A percentile compares a stretch with the other conserved stretches of the same genome.
These are phyloP conservation scores for Gymnoscopelus braueri DNA, from an alignment of 2,797 vertebrate genomes.

Conservation along the genomic window DNA sequence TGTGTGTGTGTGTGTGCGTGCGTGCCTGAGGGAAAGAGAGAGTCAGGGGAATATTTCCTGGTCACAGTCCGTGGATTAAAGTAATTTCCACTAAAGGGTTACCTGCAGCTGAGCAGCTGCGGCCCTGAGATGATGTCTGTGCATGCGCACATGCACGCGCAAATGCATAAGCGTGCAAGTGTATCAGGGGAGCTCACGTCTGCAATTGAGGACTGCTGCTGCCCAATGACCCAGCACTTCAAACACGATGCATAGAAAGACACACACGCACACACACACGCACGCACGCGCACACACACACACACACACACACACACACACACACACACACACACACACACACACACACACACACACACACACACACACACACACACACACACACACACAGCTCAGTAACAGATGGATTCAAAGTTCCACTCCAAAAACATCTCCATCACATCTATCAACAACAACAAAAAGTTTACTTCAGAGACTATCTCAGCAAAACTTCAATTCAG, in stretches of 20 bases:
- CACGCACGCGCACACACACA: constrained; percentile 20
- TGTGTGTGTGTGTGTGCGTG: constrained; percentile 2
- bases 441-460: no score
- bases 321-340: no score
- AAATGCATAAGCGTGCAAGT: background rate
- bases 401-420: no score
- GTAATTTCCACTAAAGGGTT: constrained; percentile 78
- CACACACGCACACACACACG: constrained; percentile 5
- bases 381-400: no score
- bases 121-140: constrained; percentile 44
- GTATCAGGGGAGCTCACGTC: background rate
- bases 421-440: no score
- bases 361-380: constrained; percentile 10
- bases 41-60: constrained; percentile 40
- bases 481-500: no score
- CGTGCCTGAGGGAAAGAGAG: background rate
- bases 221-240: constrained; percentile 25
- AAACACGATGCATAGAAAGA: constrained; percentile 5
- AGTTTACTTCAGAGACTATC: no score
- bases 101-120: constrained; percentile 77
- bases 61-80: constrained; percentile 77
- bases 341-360: constrained; percentile 9
- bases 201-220: constrained; percentile 15
- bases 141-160: background rate
- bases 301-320: background rate